Base-by-base conservation (phyloP, 1,140 invertebrate genomes). In the Drosophila arawakana region DNA sequence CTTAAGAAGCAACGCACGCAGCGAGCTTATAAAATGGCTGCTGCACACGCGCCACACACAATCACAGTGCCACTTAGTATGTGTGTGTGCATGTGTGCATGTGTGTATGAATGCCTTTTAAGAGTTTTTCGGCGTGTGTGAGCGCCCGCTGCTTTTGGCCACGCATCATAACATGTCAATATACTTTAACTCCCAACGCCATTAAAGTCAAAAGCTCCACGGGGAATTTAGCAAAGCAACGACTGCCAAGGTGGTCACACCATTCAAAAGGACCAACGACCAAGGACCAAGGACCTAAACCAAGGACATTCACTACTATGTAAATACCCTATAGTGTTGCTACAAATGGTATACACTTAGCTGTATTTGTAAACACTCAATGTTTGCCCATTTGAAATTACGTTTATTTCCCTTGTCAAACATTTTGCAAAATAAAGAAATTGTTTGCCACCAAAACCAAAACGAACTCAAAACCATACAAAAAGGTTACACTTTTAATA, bases 161-260 rank as follows among this genome's bases (percentile, higher is more conserved):
- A 88, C 83, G 83, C 83, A 86, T 86, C 83, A 86, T 86, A 86
- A 86, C 83, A 82, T 86, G 83, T 88, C 83, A 81, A 86, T 86
- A 86, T 82, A 82, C 83, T 70, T 46, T 58, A 73, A 65, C 57
- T 55, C 68, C 76, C 65, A 77, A 69, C 73, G 80, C 83, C 83
- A 88, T 86, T 86, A 88, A 86, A 86, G 83, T 82, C 76, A 82
- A 86, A 86, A 77, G 73, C 83, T 83, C 83, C 81, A 80, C 77
- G 80, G 83, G 83, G 83, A 86, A 83, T 88, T 82, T 73, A 67
- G 25, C 59, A 82, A 83, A 80, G 83, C 70, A 52, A 41, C 67
- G 66, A 15, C 69, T 68, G 35, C 73, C 43, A 50, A 73, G 80
- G 73, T 83, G 52, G 72, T 76, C 63, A 62, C 34, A 39, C 15